phyloP scores from a whole-genome alignment of 2,113 vertebrate species.

The human region GRCh38 chr20:51196501-51197000 shows the following conservation, averaged over 20 bases:
- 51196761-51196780: background rate
- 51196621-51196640: background rate
- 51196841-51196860: no score
- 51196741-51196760: background rate
- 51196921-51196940: no score
- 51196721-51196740: background rate
- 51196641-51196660: background rate
- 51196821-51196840: background rate
- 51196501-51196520: background rate
- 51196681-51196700: background rate
- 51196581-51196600: background rate
- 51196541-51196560: background rate
- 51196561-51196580: no score
- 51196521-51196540: background rate
- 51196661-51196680: background rate
- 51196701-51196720: background rate
- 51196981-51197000: background rate
- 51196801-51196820: background rate
- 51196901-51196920: background rate
- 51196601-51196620: no score
- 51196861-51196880: no score
- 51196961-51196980: background rate
- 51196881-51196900: background rate
- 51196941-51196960: background rate
- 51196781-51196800: background rate